Conservation (phyloP, 2,113 vertebrate species). For the Apteryx owenii region DNA sequence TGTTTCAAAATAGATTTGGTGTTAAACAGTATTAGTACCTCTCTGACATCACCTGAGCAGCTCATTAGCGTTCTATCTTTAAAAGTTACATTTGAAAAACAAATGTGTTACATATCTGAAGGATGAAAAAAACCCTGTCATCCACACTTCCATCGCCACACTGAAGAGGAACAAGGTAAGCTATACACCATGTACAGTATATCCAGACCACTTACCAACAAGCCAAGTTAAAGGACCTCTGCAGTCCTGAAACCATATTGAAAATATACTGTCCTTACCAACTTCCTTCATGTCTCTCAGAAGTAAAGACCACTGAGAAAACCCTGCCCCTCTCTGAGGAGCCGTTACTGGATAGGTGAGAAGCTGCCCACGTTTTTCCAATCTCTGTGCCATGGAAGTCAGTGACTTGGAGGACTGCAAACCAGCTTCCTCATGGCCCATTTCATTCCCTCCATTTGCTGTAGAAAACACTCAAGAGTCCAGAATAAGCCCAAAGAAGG, state of each 20-base stretch:
- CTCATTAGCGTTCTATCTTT: not conserved
- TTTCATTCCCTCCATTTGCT: not conserved
- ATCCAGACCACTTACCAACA: not conserved
- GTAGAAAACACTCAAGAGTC: not conserved
- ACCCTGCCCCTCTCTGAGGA: not conserved
- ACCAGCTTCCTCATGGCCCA: not conserved
- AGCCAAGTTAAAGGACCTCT: not conserved
- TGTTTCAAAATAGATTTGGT: not conserved
- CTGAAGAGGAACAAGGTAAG: not conserved
- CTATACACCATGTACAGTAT: not conserved
- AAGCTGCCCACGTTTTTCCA: not conserved
- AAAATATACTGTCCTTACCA: not conserved
- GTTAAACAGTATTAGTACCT: not conserved
- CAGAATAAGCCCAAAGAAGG: not conserved
- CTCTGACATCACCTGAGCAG: accelerated
- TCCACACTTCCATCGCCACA: not conserved
- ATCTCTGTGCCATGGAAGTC: not conserved
- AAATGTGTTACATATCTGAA: not conserved
- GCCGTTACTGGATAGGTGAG: accelerated
- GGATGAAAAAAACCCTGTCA: not conserved
- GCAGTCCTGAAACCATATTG: not conserved
- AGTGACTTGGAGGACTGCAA: not conserved
- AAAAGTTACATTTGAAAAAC: not conserved
- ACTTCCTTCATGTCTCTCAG: no score
- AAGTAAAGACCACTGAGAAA: not conserved